These are phyloP conservation scores for Montipora foliosa DNA, from an alignment of 64 coral and sea anemone species.

Conservation along the genomic window DNA sequence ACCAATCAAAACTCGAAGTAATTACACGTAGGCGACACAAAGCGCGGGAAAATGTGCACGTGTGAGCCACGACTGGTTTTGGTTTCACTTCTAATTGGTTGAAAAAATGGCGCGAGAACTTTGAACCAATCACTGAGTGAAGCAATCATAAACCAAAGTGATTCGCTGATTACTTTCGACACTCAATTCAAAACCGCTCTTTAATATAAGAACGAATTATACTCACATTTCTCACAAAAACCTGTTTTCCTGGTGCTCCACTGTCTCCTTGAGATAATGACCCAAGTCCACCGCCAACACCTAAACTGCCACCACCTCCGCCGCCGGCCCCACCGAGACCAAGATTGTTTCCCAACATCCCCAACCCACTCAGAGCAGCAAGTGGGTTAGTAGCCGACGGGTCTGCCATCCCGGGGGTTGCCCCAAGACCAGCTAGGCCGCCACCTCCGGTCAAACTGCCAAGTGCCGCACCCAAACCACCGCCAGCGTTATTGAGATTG, in stretches of 20 bases:
- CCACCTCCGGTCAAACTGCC: not conserved
- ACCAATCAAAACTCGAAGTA: too few relatives aligned
- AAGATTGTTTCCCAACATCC: constrained; percentile 41
- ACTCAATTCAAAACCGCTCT: too few relatives aligned
- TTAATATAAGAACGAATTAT: not conserved
- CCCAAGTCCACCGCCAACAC: constrained; percentile 1
- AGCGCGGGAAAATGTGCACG: too few relatives aligned
- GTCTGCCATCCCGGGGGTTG: constrained; percentile 14
- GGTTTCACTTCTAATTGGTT: too few relatives aligned
- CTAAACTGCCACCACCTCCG: not conserved
- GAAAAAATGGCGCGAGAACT: too few relatives aligned
- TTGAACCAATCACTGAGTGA: too few relatives aligned
- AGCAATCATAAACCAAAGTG: too few relatives aligned
- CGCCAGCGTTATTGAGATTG: constrained; percentile 22
- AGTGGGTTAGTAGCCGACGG: constrained; percentile 22
- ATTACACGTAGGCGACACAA: too few relatives aligned
- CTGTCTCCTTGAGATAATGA: constrained; percentile 54
- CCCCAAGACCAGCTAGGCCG: constrained; percentile 42
- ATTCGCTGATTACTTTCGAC: too few relatives aligned
- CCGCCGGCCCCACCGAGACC: constrained; percentile 31
- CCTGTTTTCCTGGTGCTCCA: constrained; percentile 75
- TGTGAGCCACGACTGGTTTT: too few relatives aligned
- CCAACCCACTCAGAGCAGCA: constrained; percentile 56
- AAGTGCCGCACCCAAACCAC: constrained; percentile 25
- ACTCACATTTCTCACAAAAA: constrained; percentile 99